Base-by-base conservation (phyloP, 2,113 vertebrate species). In the Oreochromis niloticus region DNA sequence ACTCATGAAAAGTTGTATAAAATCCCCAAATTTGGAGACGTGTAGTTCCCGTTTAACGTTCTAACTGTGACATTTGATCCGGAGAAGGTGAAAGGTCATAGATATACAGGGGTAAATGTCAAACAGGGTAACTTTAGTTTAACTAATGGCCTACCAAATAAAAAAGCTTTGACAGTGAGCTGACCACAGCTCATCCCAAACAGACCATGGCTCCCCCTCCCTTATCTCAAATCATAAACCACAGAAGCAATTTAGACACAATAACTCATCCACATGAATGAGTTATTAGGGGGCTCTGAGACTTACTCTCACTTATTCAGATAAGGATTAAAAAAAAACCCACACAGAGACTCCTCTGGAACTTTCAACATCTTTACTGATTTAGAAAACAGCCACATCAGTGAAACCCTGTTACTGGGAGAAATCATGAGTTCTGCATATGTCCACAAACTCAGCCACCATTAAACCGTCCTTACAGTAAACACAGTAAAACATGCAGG, bases 61-160 rank as follows among this genome's bases (percentile, higher is more conserved):
- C 55, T 32, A 78, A 9, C 36, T 36, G 9, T 80, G 84, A 86
- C 56, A 52, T 86, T 80, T 91, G 87, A 92, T 85, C 50, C 11
- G 2, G 24, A 22, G 2, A 27, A 85, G 90, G 80, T 87, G 66
- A 95, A 39, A 73, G 92, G 91, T 91, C 66, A 80, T 56, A 30
- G 57, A 90, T 87, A 94, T 91, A 83, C 81, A 88, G 81, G 30
- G 24, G 4, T 36, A 30, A 88, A 85, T 22, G 7, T 32, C 80
- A 52, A 75, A 81, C 71, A 87, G 36, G 52, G 24, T 36, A 66
- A 80, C 34, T 63, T 36, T 59, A 68, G 16, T 46, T 22, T 56
- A 63, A 75, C 12, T 27, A 82, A 82, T 59, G 78, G 22, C 19
- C 11, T 9, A 63, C 46, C 43, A 75, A 87, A 83, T 83, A 75